Conservation (phyloP, 2,888 invertebrate species). For the Griposia aprilina region DNA sequence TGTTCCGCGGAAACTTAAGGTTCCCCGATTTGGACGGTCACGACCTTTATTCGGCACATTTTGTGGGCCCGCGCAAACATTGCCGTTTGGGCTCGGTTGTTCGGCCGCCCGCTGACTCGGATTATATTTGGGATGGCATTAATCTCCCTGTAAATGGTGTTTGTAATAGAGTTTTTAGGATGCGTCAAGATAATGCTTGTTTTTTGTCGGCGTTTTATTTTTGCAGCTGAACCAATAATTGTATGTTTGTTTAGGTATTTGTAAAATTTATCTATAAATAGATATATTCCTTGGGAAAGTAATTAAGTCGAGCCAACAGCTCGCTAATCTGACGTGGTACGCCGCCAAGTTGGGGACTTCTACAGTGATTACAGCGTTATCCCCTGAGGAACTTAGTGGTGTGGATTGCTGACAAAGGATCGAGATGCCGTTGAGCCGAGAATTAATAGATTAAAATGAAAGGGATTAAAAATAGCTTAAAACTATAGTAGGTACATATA, state of each 20-base stretch:
- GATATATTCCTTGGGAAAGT: conserved; percentile 7
- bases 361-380: conserved; percentile 36
- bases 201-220: conserved; percentile 52
- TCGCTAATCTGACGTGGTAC: conserved; percentile 43
- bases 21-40: conserved; percentile 70
- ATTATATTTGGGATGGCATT: conserved; percentile 70
- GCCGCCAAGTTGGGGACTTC: conserved; percentile 45
- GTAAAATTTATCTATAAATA: not conserved
- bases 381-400: conserved; percentile 34
- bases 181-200: conserved; percentile 59
- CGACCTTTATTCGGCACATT: conserved; percentile 73
- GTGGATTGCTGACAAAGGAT: conserved; percentile 24
- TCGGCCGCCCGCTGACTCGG: conserved; percentile 66
- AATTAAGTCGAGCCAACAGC: conserved; percentile 42
- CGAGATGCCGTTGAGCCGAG: not conserved
- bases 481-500: not conserved
- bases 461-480: not conserved
- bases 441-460: conserved; percentile 8
- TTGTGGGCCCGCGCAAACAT: conserved; percentile 72
- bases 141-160: conserved; percentile 70
- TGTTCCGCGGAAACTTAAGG: conserved; percentile 72
- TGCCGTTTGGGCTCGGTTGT: conserved; percentile 75
- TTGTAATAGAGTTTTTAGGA: conserved; percentile 70
- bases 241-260: conserved; percentile 27
- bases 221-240: conserved; percentile 54